A percentile compares a stretch with the other conserved stretches of the same genome.
Conservation (phyloP, 2,888 invertebrate species). For the Tridacna gigas region DNA sequence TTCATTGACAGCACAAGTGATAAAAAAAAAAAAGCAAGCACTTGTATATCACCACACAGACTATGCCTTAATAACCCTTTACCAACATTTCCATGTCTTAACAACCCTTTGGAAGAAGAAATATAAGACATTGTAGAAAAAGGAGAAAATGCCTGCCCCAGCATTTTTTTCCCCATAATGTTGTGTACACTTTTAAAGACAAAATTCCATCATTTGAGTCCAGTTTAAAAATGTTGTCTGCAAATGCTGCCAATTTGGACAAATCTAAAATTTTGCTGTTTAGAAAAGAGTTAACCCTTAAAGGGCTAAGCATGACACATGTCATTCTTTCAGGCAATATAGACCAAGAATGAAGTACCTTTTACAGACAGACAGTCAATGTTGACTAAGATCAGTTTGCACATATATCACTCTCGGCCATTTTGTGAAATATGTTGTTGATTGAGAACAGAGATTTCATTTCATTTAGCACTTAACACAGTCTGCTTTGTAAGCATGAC, state of each 20-base stretch:
- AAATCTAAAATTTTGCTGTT: background rate
- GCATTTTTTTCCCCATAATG: background rate
- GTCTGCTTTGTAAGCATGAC: background rate
- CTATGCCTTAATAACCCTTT: background rate
- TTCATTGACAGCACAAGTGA: background rate
- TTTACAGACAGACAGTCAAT: background rate
- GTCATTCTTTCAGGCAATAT: background rate
- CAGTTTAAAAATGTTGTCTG: background rate
- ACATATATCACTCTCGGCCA: too few relatives aligned
- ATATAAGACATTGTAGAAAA: background rate
- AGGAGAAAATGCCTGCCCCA: background rate
- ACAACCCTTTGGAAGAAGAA: background rate
- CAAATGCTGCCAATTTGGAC: background rate
- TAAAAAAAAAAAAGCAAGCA: background rate
- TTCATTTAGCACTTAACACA: too few relatives aligned
- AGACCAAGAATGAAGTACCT: background rate
- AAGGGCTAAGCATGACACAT: background rate
- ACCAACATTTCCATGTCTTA: background rate
- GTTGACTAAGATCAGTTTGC: too few relatives aligned
- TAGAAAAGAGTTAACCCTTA: background rate
- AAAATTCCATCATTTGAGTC: background rate
- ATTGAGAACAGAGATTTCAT: too few relatives aligned
- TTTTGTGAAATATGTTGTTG: too few relatives aligned
- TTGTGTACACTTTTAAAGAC: background rate
- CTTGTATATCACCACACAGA: background rate